Evolutionary conservation across 1,140 invertebrate species (phyloP).

Genomic region (Scaptomyza hsui): DNA sequence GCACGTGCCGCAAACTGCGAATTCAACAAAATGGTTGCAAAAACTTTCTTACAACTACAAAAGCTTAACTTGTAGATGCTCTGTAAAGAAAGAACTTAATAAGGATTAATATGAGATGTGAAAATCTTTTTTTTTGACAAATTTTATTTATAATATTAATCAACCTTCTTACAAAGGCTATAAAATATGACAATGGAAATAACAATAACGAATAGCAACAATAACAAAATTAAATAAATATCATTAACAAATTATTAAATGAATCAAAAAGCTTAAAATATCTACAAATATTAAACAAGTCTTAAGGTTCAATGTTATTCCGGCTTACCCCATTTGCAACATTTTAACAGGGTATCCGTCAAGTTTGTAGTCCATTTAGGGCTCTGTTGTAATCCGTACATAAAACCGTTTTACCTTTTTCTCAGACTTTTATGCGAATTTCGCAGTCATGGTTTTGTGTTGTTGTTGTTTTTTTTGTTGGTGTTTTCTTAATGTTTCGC

Average conservation of each 20-base stretch:
- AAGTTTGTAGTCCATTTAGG: conserved; percentile 18
- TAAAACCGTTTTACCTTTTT: conserved; percentile 58
- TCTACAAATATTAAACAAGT: too few species aligned
- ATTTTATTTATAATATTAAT: too few species aligned
- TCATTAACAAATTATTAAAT: too few species aligned
- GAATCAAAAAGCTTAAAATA: too few species aligned
- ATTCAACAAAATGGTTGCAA: conserved; percentile 41
- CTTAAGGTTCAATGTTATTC: too few species aligned
- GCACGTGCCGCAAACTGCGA: conserved; percentile 57
- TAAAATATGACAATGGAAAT: too few species aligned
- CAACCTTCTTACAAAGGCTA: too few species aligned
- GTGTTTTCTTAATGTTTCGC: conserved; percentile 73
- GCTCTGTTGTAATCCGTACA: conserved; percentile 60
- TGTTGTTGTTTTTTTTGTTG: conserved; percentile 31
- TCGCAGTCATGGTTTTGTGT: conserved; percentile 40
- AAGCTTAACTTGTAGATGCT: conserved; percentile 1
- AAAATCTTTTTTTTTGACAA: too few species aligned
- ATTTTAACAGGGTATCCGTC: conserved; percentile 8
- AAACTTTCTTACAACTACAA: too few species aligned
- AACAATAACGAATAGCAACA: too few species aligned
- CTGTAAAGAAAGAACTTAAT: background rate
- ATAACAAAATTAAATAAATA: too few species aligned
- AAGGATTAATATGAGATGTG: too few species aligned
- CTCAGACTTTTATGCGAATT: conserved; percentile 73
- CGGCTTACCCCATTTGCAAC: background rate